Evolutionary conservation across 2,113 vertebrate genomes (phyloP).

Genomic region (Mesembrinibis cayennensis): DNA sequence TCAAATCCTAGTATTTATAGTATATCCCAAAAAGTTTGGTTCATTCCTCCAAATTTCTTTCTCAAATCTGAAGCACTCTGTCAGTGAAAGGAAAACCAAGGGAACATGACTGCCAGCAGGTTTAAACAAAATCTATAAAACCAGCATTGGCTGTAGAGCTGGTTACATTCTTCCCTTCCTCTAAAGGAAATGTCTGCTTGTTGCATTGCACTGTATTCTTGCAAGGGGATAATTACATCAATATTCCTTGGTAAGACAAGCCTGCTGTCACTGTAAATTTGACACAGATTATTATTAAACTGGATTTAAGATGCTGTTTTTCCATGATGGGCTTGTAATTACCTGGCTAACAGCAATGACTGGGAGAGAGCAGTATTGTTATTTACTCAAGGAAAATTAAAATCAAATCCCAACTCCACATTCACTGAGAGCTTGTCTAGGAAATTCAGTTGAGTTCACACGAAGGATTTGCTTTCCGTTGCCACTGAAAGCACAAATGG

Average conservation of each 20-base stretch:
- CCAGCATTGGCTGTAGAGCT: neutral
- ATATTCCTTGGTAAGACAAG: neutral
- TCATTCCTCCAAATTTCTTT: neutral
- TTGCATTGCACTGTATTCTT: neutral
- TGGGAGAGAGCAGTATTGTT: neutral
- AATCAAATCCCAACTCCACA: neutral
- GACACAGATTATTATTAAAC: conserved; percentile 30
- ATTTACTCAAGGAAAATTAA: neutral
- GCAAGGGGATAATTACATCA: neutral
- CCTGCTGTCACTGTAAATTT: neutral
- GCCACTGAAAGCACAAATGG: neutral
- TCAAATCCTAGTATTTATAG: neutral
- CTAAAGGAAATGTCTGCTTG: neutral
- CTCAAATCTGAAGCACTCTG: neutral
- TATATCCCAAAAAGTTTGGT: neutral
- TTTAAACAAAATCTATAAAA: neutral
- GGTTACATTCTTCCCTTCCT: neutral
- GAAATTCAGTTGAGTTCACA: neutral
- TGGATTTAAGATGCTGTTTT: neutral
- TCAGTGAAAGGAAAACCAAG: neutral
- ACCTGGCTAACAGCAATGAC: neutral
- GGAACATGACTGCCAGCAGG: neutral
- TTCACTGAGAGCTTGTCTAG: neutral
- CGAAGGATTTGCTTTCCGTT: neutral
- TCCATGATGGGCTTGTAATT: neutral